A percentile compares a stretch with the other conserved stretches of the same genome.
Evolutionary conservation across 2,113 vertebrate species (phyloP).

Genomic region (Rhinopomastus cyanomelas): DNA sequence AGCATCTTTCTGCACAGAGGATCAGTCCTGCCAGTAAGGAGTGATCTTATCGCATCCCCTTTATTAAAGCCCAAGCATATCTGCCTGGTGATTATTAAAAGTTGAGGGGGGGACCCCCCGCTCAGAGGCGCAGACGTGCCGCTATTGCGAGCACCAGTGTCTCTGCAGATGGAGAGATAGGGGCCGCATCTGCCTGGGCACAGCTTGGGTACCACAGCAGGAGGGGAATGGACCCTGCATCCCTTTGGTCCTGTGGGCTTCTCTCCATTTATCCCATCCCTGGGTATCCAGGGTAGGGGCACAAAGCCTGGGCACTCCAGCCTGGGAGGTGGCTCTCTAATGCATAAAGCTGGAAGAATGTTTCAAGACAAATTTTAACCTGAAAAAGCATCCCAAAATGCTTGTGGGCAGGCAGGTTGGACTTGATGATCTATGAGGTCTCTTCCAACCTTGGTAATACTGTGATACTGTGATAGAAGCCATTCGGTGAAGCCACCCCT

Average conservation of each 20-base stretch:
- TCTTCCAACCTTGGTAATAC: no score
- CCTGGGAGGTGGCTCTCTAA: neutral
- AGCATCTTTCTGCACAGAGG: conserved; percentile 41
- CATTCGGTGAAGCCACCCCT: no score
- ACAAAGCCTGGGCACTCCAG: neutral
- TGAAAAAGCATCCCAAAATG: neutral
- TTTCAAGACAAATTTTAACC: neutral
- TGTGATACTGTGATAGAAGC: no score
- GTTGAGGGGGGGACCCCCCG: conserved; percentile 49
- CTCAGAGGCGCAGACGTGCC: conserved; percentile 56
- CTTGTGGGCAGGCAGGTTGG: neutral
- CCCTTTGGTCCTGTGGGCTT: rapidly evolving
- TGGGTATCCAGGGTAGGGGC: rapidly evolving
- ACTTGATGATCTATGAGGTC: no score
- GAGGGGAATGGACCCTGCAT: neutral
- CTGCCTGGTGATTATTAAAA: conserved; percentile 75
- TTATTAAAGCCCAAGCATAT: conserved; percentile 72
- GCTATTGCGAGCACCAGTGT: conserved; percentile 35
- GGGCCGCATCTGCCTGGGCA: neutral
- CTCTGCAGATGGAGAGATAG: conserved; percentile 57
- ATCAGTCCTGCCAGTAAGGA: conserved; percentile 68
- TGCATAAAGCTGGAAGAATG: neutral
- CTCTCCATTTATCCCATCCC: neutral
- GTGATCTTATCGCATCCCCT: conserved; percentile 68
- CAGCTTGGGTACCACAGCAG: neutral